phyloP scores from a whole-genome alignment of 2,113 vertebrate genomes.

The Psephotus haematonotus region DNA sequence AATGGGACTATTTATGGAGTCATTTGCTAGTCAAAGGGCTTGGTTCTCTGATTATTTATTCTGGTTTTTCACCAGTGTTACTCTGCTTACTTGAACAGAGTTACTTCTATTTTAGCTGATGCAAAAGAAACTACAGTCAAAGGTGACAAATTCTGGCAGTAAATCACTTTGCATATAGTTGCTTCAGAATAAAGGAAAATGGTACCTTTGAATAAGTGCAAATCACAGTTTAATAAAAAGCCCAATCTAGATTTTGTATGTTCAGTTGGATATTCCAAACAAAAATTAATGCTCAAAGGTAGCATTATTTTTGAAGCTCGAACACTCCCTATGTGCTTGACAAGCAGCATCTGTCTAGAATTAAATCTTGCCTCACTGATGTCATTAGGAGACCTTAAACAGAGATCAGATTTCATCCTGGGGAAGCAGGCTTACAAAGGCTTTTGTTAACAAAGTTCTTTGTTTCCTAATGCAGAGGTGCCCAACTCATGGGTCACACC shows the following conservation, averaged over 20 bases:
- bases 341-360: conserved; percentile 32
- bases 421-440: neutral
- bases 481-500: neutral
- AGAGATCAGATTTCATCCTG: neutral
- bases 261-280: neutral
- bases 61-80: conserved; percentile 45
- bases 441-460: conserved; percentile 10
- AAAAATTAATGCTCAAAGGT: conserved; percentile 30
- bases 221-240: neutral
- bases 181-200: conserved; percentile 48
- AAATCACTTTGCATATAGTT: conserved; percentile 13
- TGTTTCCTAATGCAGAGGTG: neutral
- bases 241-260: neutral
- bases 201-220: neutral
- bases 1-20: conserved; percentile 66
- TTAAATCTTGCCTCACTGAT: neutral
- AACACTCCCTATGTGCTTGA: neutral
- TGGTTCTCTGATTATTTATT: conserved; percentile 69
- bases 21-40: conserved; percentile 59
- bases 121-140: conserved; percentile 42
- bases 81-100: conserved; percentile 50
- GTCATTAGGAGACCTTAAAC: neutral
- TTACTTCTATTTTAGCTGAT: conserved; percentile 58
- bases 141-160: conserved; percentile 30
- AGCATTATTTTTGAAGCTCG: neutral